Base-by-base conservation (phyloP, 2,797 vertebrate species). In the Falco naumanni region DNA sequence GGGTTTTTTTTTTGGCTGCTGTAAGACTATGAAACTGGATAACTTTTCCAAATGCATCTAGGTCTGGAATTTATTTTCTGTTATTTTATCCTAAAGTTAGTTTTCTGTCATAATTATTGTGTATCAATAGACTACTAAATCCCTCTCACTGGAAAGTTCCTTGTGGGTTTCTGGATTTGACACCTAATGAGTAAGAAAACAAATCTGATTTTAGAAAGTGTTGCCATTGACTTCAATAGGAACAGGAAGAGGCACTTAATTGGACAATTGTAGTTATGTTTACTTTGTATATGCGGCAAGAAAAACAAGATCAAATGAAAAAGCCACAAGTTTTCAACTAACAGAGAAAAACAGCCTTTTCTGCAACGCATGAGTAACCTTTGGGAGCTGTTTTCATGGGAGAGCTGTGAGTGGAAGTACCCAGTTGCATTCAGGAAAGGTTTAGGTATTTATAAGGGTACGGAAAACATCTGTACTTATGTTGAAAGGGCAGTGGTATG, bases 301-400 rank as follows among this genome's bases (percentile, higher is more conserved):
- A 89, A 92, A 85, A 96, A 69, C 63, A 90, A 93, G 83, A 93
- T 94, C 89, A 95, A 95, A 91, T 94, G 47, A 78, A 96, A 95
- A 95, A 94, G 48, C 60, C 54, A 76, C 80, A 66, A 45, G 39
- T 95, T 96, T 96, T 88, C 41, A 72, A n/a, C 48, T 84, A 64
- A 66, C 8, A 82, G 51, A 88, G 83, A 92, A 91, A 94, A 83
- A 9, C 68, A 91, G 24, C 63, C 78, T 90, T 90, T 94, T 95
- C 71, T 93, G 78, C 48, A 90, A 74, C 5, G 63, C 78, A 41
- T 47, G 57, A 48, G 75, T 96, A 93, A 92, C 84, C 28, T 90
- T 87, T 92, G 71, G 81, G 70, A 83, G 41, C 60, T 93, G 76
- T 93, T 96, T 95, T 79, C 34, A 2, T 74, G 84, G 71, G 64